These are phyloP conservation scores for Diploscapter pachys DNA, from an alignment of 1,140 invertebrate species.

Conservation along the genomic window DNA sequence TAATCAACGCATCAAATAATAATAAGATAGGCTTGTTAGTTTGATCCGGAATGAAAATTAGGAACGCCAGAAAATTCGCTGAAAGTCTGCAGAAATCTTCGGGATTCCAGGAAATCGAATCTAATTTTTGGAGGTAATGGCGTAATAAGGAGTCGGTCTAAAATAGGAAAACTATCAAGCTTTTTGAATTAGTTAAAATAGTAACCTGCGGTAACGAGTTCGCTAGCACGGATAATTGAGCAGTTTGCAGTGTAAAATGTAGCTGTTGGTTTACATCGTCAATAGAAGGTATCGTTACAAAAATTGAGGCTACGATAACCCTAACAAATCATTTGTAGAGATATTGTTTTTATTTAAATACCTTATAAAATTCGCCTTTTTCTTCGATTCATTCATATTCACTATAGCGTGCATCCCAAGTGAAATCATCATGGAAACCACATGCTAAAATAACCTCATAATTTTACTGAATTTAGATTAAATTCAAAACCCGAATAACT, in stretches of 20 bases:
- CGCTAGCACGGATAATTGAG: constrained; percentile 82
- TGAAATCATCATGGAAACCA: neutral
- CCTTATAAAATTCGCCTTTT: neutral
- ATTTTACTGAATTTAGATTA: neutral
- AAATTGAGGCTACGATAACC: constrained; percentile 87
- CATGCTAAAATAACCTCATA: constrained; percentile 2
- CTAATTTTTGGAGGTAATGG: too few species aligned
- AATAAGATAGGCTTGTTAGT: constrained; percentile 66
- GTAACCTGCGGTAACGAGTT: constrained; percentile 83
- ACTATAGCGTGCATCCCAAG: constrained; percentile 2
- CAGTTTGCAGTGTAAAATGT: constrained; percentile 81
- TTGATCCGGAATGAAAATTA: constrained; percentile 31
- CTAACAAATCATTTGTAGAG: constrained; percentile 36
- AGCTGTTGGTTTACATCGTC: constrained; percentile 72
- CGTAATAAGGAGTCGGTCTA: constrained; percentile 2
- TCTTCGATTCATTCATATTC: neutral
- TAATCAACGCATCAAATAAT: constrained; percentile 72
- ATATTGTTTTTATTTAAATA: neutral
- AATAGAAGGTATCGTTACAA: constrained; percentile 89
- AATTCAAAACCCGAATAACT: constrained; percentile 3
- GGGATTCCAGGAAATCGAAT: too few species aligned
- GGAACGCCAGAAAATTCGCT: constrained; percentile 20
- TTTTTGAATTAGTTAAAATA: constrained; percentile 24
- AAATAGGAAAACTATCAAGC: neutral
- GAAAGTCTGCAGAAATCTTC: neutral